Conservation (phyloP, 2,113 vertebrate species). For the Dissostichus mawsoni region DNA sequence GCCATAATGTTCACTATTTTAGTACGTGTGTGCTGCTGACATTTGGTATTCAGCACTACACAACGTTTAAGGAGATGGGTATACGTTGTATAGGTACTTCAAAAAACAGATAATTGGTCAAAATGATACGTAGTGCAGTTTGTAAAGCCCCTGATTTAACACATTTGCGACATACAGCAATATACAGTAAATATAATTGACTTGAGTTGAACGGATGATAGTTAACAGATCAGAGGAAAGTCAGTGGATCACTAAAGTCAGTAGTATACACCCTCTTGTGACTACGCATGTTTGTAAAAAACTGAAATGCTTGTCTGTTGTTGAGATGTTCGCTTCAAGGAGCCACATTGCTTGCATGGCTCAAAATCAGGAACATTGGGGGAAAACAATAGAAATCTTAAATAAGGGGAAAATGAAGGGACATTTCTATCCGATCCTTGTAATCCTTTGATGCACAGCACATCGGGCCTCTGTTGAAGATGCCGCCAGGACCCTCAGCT, state of each 20-base stretch:
- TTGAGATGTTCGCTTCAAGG: neutral
- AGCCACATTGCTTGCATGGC: neutral
- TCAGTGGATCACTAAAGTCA: neutral
- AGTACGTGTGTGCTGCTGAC: neutral
- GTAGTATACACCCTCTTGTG: neutral
- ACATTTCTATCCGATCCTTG: slow-evolving; percentile 44
- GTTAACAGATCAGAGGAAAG: neutral
- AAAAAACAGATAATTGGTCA: too few relatives aligned
- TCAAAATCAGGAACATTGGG: neutral
- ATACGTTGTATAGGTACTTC: neutral
- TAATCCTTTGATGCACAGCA: slow-evolving; percentile 62
- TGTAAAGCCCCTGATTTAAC: too few relatives aligned
- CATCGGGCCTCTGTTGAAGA: slow-evolving; percentile 46
- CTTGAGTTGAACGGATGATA: too few relatives aligned
- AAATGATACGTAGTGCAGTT: too few relatives aligned
- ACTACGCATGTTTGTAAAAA: neutral
- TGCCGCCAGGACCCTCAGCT: slow-evolving; percentile 43
- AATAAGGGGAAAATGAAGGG: slow-evolving; percentile 15
- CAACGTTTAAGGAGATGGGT: neutral
- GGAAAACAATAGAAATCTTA: slow-evolving; percentile 34
- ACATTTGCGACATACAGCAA: too few relatives aligned
- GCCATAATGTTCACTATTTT: neutral
- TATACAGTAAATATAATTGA: too few relatives aligned
- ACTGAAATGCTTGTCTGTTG: neutral
- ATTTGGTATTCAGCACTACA: neutral